Evolutionary conservation across 2,797 vertebrate species (phyloP).

Genomic region (Rallus crepitans): DNA sequence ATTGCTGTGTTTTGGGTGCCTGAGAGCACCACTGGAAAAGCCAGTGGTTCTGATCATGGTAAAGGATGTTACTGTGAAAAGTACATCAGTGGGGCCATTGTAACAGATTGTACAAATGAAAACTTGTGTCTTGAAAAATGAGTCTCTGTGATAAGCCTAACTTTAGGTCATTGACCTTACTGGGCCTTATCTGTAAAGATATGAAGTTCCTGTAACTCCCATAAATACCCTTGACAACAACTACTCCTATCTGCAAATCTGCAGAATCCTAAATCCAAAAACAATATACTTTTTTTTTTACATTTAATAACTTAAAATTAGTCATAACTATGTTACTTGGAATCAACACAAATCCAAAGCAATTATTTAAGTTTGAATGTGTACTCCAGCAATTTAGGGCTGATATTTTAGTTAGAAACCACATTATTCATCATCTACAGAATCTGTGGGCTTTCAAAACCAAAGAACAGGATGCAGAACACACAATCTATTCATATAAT

Average conservation of each 20-base stretch:
- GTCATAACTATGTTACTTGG: background rate
- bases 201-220: background rate
- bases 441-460: background rate
- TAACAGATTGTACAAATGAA: background rate
- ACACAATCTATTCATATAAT: background rate
- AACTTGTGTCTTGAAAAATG: background rate
- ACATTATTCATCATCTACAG: background rate
- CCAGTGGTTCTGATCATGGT: background rate
- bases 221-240: background rate
- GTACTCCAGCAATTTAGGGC: background rate
- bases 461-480: background rate
- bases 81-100: background rate
- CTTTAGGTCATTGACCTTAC: background rate
- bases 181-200: background rate
- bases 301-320: background rate
- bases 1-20: background rate
- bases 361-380: background rate
- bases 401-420: slow-evolving; percentile 13
- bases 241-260: background rate
- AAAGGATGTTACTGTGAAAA: background rate
- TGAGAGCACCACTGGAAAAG: background rate
- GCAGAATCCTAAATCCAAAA: background rate
- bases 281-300: background rate
- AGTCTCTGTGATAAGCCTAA: background rate
- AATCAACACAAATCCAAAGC: slow-evolving; percentile 24